Conservation (phyloP, 2,888 invertebrate species). For the Noctua fimbriata region DNA sequence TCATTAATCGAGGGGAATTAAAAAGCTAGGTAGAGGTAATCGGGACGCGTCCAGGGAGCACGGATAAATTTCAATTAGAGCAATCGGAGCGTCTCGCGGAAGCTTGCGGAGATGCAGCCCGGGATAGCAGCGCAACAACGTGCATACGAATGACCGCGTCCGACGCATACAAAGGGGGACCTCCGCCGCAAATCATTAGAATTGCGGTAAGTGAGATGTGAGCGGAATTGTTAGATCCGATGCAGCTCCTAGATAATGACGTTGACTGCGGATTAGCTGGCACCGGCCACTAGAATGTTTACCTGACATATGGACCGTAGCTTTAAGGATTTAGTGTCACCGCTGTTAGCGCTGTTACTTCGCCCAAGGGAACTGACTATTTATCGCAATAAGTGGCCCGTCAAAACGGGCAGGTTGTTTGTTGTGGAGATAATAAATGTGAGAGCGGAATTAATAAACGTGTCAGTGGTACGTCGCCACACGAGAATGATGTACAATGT, state of each 20-base stretch:
- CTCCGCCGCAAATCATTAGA: conserved; percentile 88
- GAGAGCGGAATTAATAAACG: conserved; percentile 71
- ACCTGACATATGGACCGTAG: conserved; percentile 62
- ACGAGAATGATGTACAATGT: conserved; percentile 80
- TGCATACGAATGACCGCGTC: conserved; percentile 81
- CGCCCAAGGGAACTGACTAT: conserved; percentile 26
- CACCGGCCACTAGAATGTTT: conserved; percentile 74
- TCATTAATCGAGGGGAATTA: conserved; percentile 80
- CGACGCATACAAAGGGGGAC: conserved; percentile 86
- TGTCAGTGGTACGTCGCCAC: conserved; percentile 74
- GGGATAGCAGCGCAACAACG: conserved; percentile 78
- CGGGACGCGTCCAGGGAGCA: conserved; percentile 65
- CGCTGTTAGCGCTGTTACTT: conserved; percentile 45
- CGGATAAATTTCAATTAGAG: conserved; percentile 88
- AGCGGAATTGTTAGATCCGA: conserved; percentile 84
- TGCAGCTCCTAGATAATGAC: conserved; percentile 82
- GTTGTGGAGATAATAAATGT: conserved; percentile 65
- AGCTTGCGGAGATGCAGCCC: conserved; percentile 81
- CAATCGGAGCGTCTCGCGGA: conserved; percentile 85
- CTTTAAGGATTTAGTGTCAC: conserved; percentile 66
- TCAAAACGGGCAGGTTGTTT: conserved; percentile 60
- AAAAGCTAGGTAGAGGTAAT: conserved; percentile 76
- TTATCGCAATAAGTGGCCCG: conserved; percentile 51
- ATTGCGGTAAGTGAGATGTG: conserved; percentile 89
- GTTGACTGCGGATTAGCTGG: conserved; percentile 81